phyloP scores from a whole-genome alignment of 2,797 vertebrate species.

The Odontamblyopus lacepedii region DNA sequence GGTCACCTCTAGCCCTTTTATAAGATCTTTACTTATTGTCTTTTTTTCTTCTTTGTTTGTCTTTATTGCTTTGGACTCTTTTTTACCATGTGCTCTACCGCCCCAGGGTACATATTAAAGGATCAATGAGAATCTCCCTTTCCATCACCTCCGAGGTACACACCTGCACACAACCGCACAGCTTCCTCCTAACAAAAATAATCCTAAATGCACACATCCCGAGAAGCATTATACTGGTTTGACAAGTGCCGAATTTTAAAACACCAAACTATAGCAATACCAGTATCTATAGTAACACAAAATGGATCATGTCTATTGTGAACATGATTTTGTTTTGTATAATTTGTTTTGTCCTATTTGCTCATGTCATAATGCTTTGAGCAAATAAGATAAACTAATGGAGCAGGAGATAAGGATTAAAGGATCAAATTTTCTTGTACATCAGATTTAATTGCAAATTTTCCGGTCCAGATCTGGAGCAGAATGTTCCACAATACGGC shows the following conservation, averaged over 20 bases:
- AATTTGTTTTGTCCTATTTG: constrained; percentile 3
- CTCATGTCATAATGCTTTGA: constrained; percentile 12
- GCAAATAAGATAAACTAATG: constrained; percentile 10
- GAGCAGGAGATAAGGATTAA: neutral
- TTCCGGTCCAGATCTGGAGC: no score
- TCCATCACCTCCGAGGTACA: constrained; percentile 72
- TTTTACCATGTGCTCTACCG: constrained; percentile 44
- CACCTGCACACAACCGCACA: constrained; percentile 69
- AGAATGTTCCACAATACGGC: no score
- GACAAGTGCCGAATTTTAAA: constrained; percentile 16
- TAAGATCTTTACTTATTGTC: constrained; percentile 45
- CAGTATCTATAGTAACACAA: neutral
- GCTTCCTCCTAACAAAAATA: constrained; percentile 31
- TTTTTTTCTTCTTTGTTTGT: constrained; percentile 33
- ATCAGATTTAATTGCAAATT: no score
- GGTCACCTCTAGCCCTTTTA: constrained; percentile 36
- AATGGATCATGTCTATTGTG: neutral
- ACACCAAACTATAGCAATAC: neutral
- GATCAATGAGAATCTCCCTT: constrained; percentile 76
- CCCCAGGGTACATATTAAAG: constrained; percentile 73
- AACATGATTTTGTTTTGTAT: neutral
- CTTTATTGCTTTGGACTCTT: constrained; percentile 43
- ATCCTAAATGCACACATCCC: constrained; percentile 22
- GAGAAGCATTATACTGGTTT: constrained; percentile 14
- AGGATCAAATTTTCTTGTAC: neutral